These are phyloP conservation scores for Aurelia aurita complex sp. Pacific DNA, from an alignment of 30 jellyfish, hydroid and myxozoan genomes.

Conservation along the genomic window DNA sequence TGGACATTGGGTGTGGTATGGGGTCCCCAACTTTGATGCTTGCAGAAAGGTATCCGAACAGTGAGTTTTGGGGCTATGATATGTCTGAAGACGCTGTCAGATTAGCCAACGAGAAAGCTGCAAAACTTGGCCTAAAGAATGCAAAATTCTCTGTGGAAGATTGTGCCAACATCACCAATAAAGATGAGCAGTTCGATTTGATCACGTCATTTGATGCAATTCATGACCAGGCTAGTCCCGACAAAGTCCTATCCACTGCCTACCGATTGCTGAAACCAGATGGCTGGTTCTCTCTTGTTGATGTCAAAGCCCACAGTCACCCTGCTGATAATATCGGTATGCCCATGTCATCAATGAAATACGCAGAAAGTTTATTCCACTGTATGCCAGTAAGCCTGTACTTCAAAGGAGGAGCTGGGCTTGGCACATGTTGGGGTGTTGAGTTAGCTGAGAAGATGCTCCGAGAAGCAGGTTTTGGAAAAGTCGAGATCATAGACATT, in stretches of 20 bases:
- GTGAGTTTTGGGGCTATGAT: conserved; percentile 50
- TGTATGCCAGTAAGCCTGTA: conserved; percentile 64
- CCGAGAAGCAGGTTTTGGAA: conserved; percentile 44
- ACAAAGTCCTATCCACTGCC: conserved; percentile 18
- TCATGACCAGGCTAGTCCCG: conserved; percentile 63
- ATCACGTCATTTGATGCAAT: conserved; percentile 52
- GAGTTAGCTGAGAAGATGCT: conserved; percentile 58
- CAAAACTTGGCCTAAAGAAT: conserved; percentile 13
- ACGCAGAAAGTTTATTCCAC: conserved; percentile 35
- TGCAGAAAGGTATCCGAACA: conserved; percentile 29
- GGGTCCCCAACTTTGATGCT: conserved; percentile 39
- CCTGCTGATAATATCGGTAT: conserved; percentile 45
- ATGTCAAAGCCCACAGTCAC: conserved; percentile 48
- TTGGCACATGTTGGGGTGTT: conserved; percentile 65
- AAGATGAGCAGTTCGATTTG: conserved; percentile 36
- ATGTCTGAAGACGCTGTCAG: conserved; percentile 22
- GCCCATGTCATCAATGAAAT: conserved; percentile 31
- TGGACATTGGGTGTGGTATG: conserved; percentile 61
- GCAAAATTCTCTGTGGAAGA: conserved; percentile 28
- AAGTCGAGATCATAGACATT: too few species aligned
- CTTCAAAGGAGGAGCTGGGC: conserved; percentile 60
- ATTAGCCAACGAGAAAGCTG: conserved; percentile 31
- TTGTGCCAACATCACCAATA: conserved; percentile 22
- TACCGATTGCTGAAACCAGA: conserved; percentile 35
- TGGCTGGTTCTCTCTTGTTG: conserved; percentile 54